A percentile compares a stretch with the other conserved stretches of the same genome.
phyloP scores from a whole-genome alignment of 2,888 invertebrate species.

The Eupithecia inturbata region DNA sequence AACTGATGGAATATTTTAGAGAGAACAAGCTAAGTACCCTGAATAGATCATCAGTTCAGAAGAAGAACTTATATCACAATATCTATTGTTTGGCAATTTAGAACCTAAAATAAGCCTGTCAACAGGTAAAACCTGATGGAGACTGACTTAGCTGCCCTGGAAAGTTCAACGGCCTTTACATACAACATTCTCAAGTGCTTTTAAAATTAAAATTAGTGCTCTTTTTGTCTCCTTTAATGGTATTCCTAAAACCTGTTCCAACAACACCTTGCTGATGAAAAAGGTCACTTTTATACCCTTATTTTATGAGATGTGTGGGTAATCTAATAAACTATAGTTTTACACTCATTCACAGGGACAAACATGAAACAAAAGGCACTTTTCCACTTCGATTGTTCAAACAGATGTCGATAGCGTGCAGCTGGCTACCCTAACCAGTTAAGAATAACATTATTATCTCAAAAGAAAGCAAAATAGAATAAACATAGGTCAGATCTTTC shows the following conservation, averaged over 20 bases:
- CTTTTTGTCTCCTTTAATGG: slow-evolving; percentile 32
- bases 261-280: slow-evolving; percentile 47
- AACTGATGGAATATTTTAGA: slow-evolving; percentile 4
- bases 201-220: slow-evolving; percentile 34
- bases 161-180: slow-evolving; percentile 40
- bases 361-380: slow-evolving; percentile 38
- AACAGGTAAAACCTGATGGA: slow-evolving; percentile 37
- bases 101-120: slow-evolving; percentile 21
- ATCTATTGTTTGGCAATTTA: neutral
- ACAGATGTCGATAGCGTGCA: slow-evolving; percentile 48
- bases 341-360: slow-evolving; percentile 33
- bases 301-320: slow-evolving; percentile 34
- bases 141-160: slow-evolving; percentile 31
- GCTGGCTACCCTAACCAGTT: slow-evolving; percentile 52
- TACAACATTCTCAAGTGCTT: slow-evolving; percentile 29
- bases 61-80: neutral
- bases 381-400: slow-evolving; percentile 43
- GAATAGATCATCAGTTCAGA: neutral
- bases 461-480: slow-evolving; percentile 48
- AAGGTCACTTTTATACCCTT: slow-evolving; percentile 42
- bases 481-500: slow-evolving; percentile 50
- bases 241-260: slow-evolving; percentile 51
- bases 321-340: slow-evolving; percentile 35
- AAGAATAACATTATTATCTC: slow-evolving; percentile 57
- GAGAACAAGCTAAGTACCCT: neutral